A percentile compares a stretch with the other conserved stretches of the same genome.
Evolutionary conservation across 1,140 invertebrate genomes (phyloP).

Genomic region (Archivesica marissinica): DNA sequence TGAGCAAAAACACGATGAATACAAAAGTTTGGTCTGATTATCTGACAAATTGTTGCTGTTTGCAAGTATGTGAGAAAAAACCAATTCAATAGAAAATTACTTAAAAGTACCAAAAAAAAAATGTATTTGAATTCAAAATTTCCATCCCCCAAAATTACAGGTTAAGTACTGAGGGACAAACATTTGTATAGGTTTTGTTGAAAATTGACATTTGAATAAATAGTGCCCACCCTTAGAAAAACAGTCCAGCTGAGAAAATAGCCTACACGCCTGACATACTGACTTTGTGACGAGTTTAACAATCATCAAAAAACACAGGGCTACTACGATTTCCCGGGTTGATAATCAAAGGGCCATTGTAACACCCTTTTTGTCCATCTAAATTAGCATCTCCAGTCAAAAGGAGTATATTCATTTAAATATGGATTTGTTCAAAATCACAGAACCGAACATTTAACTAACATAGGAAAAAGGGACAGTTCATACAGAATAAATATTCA

Average conservation of each 20-base stretch:
- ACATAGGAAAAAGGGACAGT: no score
- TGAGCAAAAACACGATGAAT: no score
- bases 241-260: constrained; percentile 9
- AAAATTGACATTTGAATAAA: constrained; percentile 35
- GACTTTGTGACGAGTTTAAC: not conserved
- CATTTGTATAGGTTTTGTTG: not conserved
- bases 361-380: not conserved
- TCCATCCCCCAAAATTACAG: not conserved
- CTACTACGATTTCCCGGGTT: not conserved
- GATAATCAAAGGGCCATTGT: not conserved
- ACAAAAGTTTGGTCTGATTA: no score
- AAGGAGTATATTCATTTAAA: no score
- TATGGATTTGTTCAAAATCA: no score
- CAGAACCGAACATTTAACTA: no score
- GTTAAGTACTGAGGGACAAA: not conserved
- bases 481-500: no score
- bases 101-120: not conserved
- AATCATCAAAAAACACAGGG: not conserved
- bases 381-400: not conserved
- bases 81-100: not conserved
- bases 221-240: not conserved
- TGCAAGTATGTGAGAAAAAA: not conserved
- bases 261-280: not conserved
- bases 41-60: no score
- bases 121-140: constrained; percentile 8